Evolutionary conservation across 2,797 vertebrate genomes (phyloP).

Genomic region (Cuculus canorus): DNA sequence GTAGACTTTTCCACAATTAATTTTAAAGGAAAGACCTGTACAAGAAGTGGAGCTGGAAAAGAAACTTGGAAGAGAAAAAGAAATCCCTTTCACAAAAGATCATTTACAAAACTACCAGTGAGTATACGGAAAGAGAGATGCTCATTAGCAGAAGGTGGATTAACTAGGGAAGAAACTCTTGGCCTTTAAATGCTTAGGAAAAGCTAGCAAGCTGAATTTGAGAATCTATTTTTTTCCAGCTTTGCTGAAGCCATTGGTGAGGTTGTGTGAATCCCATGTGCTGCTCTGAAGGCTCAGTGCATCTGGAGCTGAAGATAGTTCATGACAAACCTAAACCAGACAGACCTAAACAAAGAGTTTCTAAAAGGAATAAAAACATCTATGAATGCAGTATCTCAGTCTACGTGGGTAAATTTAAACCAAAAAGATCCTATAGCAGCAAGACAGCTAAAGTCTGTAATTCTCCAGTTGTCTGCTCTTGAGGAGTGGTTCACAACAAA

Average conservation of each 20-base stretch:
- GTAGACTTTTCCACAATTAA: background rate
- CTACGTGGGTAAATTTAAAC: background rate
- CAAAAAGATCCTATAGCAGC: background rate
- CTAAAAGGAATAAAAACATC: background rate
- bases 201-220: background rate
- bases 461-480: background rate
- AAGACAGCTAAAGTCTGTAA: background rate
- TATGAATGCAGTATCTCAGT: background rate
- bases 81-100: background rate
- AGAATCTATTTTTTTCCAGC: background rate
- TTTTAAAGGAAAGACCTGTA: background rate
- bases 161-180: background rate
- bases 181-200: background rate
- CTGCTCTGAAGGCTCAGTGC: background rate
- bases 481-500: background rate
- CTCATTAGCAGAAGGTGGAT: background rate
- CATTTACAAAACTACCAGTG: background rate
- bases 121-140: background rate
- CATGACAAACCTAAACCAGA: background rate
- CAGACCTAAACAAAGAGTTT: background rate
- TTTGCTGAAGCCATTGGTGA: background rate
- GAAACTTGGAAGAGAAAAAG: constrained; percentile 16
- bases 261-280: background rate
- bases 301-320: background rate
- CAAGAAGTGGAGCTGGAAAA: background rate